These are phyloP conservation scores for Hyles vespertilio DNA, from an alignment of 1,140 invertebrate species.

Conservation along the genomic window DNA sequence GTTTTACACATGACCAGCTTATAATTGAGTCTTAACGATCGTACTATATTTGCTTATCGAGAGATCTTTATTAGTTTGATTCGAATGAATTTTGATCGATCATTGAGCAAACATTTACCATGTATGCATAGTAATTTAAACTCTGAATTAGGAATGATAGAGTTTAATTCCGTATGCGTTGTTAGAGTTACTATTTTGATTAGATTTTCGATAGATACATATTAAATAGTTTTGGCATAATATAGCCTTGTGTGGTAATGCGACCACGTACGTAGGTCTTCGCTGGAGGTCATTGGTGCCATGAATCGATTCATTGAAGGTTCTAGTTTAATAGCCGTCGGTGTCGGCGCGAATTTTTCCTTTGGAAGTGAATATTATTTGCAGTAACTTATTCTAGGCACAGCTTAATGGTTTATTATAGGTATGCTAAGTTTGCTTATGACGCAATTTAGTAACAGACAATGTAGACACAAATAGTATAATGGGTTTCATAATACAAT, in stretches of 20 bases:
- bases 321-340: no score
- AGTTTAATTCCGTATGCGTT: neutral
- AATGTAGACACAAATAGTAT: no score
- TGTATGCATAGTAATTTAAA: neutral
- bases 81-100: constrained; percentile 39
- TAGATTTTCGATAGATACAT: constrained; percentile 7
- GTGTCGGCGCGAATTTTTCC: no score
- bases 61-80: constrained; percentile 44
- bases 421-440: no score
- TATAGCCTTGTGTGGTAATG: constrained; percentile 6
- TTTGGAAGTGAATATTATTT: no score
- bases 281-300: neutral
- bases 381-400: no score
- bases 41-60: constrained; percentile 32
- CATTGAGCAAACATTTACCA: neutral
- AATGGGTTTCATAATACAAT: no score
- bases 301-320: no score
- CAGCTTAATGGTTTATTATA: no score
- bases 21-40: constrained; percentile 42
- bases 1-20: constrained; percentile 47
- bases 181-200: constrained; percentile 2
- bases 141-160: neutral
- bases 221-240: constrained; percentile 2
- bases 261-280: neutral
- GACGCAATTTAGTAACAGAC: no score